These are phyloP conservation scores for Antedon mediterranea DNA, from an alignment of 53 echinoderm and acorn worm genomes.

Conservation along the genomic window DNA sequence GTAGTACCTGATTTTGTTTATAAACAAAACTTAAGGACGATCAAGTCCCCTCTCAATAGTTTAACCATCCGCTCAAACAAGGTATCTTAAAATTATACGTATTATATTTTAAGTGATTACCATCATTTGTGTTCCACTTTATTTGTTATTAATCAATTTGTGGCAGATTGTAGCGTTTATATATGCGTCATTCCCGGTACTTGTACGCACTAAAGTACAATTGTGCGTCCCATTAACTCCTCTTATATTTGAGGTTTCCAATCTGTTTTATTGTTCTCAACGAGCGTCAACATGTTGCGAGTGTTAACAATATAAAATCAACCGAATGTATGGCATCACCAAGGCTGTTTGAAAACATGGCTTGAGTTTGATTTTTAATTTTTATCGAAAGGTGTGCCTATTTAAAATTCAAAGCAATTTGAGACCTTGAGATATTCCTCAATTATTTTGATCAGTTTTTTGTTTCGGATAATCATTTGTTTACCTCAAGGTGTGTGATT, in stretches of 20 bases:
- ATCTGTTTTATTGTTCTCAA: not conserved
- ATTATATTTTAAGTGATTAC: not conserved
- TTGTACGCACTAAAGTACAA: not conserved
- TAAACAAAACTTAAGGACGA: not conserved
- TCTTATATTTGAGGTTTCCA: not conserved
- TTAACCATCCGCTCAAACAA: not conserved
- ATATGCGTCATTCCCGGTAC: not conserved
- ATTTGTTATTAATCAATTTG: not conserved
- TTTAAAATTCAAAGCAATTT: not conserved
- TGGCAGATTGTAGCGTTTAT: not conserved
- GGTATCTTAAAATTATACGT: not conserved
- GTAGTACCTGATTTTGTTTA: not conserved
- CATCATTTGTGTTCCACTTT: not conserved
- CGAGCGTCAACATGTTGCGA: not conserved
- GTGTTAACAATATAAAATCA: not conserved
- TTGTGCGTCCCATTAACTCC: not conserved
- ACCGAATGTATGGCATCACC: not conserved
- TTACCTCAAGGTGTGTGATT: too few species aligned
- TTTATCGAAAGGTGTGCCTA: not conserved
- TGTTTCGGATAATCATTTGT: too few species aligned
- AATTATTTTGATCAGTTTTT: too few species aligned
- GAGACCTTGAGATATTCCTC: not conserved
- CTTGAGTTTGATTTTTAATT: too few species aligned
- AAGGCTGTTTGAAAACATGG: not conserved
- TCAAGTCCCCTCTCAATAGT: not conserved